Percentiles rank a stretch among this genome's conserved stretches.
Conservation (phyloP, 2,888 invertebrate species). For the Dexiosoma caninum region DNA sequence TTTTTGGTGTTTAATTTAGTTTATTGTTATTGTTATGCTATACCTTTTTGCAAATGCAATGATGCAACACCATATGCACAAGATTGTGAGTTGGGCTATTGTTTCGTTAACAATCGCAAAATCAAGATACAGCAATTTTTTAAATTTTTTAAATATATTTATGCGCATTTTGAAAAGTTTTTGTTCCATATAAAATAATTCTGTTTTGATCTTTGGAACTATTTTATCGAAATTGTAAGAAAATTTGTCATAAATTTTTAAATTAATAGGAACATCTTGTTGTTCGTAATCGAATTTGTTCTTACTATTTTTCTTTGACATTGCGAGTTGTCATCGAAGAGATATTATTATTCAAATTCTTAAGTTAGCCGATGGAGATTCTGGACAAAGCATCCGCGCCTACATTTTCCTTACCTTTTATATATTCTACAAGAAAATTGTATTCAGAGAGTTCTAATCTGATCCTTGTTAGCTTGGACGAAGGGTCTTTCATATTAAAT, state of each 20-base stretch:
- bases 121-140: not conserved
- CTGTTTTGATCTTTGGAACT: too few relatives aligned
- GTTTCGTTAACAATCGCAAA: not conserved
- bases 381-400: not conserved
- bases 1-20: too few relatives aligned
- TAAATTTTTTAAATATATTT: not conserved
- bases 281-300: not conserved
- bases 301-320: not conserved
- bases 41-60: too few relatives aligned
- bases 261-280: not conserved
- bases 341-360: not conserved
- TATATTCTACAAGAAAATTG: too few relatives aligned
- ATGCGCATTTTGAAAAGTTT: too few relatives aligned
- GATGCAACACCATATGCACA: too few relatives aligned
- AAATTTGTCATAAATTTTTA: not conserved
- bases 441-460: too few relatives aligned
- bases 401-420: not conserved
- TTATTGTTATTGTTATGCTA: too few relatives aligned
- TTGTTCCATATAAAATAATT: too few relatives aligned
- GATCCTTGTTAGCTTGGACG: too few relatives aligned
- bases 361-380: not conserved
- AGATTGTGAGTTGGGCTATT: too few relatives aligned
- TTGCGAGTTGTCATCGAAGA: not conserved
- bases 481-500: too few relatives aligned
- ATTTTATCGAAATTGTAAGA: not conserved